Base-by-base conservation (phyloP, 2,888 invertebrate genomes). In the Lithosia quadra region DNA sequence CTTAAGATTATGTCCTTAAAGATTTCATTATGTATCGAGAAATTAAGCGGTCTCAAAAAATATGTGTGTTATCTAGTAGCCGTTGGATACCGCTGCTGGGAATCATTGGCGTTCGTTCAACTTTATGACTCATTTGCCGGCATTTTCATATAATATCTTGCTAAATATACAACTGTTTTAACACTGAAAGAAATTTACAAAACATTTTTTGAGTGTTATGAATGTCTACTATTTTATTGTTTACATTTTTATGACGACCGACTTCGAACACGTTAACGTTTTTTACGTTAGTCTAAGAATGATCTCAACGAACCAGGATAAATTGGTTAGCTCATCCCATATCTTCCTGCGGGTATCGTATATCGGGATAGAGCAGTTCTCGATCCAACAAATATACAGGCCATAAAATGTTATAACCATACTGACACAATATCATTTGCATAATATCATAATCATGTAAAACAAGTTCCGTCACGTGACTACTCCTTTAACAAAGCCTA, bases 41-140 rank as follows among this genome's bases (percentile, higher is more conserved):
- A n/a, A 43, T 9, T 53, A 76, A 69, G 57, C 70, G 68, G 68
- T 0, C 67, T 63, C 3, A n/a, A 70, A 67, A 69, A 62, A 66
- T 49, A 28, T 28, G 5, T 18, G n/a, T 28, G 58, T 72, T 72
- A 74, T 73, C 68, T 71, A 61, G 49, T 63, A 70, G 59, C 67
- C 60, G 24, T 33, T 24, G 61, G 24, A 64, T 22, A 60, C 15
- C n/a, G 33, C n/a, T 11, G 24, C 49, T 55, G 49, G 34, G 21
- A 63, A 61, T 39, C 64, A 43, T 79, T 79, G 76, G 76, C 76
- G 53, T 56, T 58, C 34, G 13, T 65, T 69, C 76, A 78, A 76
- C 22, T 61, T 8, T 68, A 33, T 66, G 36, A 66, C 53, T 49
- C 24, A 28, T 53, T 65, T 39, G 21, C n/a, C 39, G 15, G 22